These are phyloP conservation scores for Galemys pyrenaicus DNA, from an alignment of 2,113 vertebrate genomes.

Conservation along the genomic window DNA sequence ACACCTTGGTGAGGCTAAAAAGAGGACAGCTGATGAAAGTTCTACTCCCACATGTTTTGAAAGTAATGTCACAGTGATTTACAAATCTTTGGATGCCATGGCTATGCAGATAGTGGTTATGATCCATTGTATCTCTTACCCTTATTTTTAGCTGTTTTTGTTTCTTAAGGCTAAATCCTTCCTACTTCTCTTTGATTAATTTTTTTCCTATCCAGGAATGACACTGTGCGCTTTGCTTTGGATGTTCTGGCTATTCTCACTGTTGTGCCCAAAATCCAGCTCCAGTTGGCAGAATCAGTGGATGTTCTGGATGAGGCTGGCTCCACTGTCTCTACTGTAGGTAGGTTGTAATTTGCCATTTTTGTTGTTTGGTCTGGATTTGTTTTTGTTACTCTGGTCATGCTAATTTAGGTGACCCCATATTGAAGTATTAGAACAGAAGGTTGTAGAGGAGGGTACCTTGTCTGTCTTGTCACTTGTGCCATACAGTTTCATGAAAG, in stretches of 20 bases:
- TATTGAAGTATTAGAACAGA: constrained; percentile 23
- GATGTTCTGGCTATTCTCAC: constrained; percentile 98
- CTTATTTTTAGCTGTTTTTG: background rate
- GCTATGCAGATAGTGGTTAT: background rate
- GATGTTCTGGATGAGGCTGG: constrained; percentile 96
- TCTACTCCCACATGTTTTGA: background rate
- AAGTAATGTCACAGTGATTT: background rate
- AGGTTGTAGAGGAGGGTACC: background rate
- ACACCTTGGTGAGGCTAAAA: background rate
- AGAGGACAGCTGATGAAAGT: background rate
- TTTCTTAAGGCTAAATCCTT: constrained; percentile 20
- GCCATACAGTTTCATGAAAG: background rate
- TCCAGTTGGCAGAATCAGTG: constrained; percentile 94
- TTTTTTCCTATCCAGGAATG: constrained; percentile 89
- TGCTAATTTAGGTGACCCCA: background rate
- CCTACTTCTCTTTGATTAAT: constrained; percentile 38
- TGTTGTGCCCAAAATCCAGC: constrained; percentile 97
- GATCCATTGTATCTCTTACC: background rate
- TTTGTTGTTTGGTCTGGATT: constrained; percentile 26
- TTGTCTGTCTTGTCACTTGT: background rate
- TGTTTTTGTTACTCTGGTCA: background rate
- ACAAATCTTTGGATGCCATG: background rate
- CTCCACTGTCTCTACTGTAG: constrained; percentile 95
- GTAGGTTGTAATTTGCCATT: constrained; percentile 84
- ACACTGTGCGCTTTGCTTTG: constrained; percentile 97